phyloP scores from a whole-genome alignment of 2,888 invertebrate species.

The Pseudococcus longispinus region DNA sequence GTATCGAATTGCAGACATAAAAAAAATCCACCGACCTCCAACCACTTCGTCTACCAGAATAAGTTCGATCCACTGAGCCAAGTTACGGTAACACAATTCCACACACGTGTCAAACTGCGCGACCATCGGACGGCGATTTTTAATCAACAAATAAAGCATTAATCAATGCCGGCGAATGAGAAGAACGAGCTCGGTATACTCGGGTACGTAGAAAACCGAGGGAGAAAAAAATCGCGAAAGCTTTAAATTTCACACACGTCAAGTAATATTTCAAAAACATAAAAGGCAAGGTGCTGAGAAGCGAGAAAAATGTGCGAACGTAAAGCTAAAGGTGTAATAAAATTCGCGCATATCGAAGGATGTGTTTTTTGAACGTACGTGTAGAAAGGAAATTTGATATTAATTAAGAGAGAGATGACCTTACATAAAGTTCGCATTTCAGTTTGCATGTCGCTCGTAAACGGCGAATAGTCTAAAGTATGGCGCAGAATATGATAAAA shows the following conservation, averaged over 20 bases:
- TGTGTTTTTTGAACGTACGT: background rate
- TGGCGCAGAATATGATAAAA: conserved; percentile 7
- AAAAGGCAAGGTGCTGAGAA: background rate
- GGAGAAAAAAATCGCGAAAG: background rate
- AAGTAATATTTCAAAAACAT: conserved; percentile 20
- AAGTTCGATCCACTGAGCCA: background rate
- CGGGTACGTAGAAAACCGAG: background rate
- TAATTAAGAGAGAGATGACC: conserved; percentile 15
- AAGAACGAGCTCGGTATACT: background rate
- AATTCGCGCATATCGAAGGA: conserved; percentile 1
- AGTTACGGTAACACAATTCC: background rate
- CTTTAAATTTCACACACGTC: conserved; percentile 24
- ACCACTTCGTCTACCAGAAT: background rate
- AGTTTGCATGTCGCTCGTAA: background rate
- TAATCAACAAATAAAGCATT: conserved; percentile 15
- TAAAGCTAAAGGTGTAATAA: background rate
- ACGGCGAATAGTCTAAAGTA: background rate
- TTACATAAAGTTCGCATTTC: conserved; percentile 10
- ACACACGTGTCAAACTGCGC: background rate
- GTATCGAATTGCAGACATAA: background rate
- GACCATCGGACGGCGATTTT: conserved; percentile 3
- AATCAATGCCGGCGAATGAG: background rate
- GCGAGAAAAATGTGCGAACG: background rate
- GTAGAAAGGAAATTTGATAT: background rate
- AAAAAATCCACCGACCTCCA: background rate